Evolutionary conservation across 2,113 vertebrate species (phyloP).

Genomic region (Poicephalus gulielmi): DNA sequence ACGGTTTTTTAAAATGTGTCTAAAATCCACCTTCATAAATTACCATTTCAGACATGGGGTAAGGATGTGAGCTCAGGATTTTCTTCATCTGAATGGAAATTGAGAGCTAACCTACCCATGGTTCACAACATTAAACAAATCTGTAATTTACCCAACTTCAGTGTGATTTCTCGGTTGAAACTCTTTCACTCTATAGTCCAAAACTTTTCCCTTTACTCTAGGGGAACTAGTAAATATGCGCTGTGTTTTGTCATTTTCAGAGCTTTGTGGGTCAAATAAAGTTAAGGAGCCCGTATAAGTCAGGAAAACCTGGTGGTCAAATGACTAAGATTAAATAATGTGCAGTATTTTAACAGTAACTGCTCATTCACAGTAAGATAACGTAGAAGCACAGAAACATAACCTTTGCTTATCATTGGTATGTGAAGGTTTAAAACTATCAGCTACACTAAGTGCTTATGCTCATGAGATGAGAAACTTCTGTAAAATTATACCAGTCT

Average conservation of each 20-base stretch:
- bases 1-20: not conserved
- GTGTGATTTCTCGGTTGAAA: not conserved
- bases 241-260: not conserved
- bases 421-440: not conserved
- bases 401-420: not conserved
- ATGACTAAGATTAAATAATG: not conserved
- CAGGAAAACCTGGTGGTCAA: not conserved
- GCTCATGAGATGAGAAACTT: not conserved
- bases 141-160: not conserved
- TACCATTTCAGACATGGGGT: not conserved
- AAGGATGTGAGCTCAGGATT: not conserved
- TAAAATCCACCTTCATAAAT: not conserved
- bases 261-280: not conserved
- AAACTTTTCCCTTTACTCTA: not conserved
- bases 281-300: not conserved
- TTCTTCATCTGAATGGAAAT: not conserved
- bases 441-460: not conserved
- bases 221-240: not conserved
- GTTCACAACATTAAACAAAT: not conserved
- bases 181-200: not conserved
- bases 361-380: not conserved
- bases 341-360: not conserved
- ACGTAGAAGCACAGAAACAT: not conserved
- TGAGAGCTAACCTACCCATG: not conserved
- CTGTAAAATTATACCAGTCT: not conserved